Conservation (phyloP, 1,140 invertebrate species). For the Heliconius hewitsoni region DNA sequence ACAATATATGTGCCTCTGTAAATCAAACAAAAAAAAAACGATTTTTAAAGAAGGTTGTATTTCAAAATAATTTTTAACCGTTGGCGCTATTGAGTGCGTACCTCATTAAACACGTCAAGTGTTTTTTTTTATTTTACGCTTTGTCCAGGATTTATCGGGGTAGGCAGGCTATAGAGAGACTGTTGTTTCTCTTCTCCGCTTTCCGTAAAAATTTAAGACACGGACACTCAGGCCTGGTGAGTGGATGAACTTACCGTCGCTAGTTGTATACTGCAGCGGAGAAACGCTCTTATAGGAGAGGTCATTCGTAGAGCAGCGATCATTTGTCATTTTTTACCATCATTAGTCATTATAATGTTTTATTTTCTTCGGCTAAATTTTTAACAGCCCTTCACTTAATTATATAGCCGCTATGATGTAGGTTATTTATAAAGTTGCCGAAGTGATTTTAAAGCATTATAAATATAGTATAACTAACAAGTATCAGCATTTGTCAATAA, state of each 20-base stretch:
- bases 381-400: background rate
- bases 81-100: background rate
- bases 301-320: background rate
- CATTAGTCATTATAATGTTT: slow-evolving; percentile 2
- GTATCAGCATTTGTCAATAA: background rate
- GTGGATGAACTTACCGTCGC: no score
- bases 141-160: no score
- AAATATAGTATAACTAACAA: background rate
- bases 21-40: background rate
- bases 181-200: no score
- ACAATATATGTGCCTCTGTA: background rate
- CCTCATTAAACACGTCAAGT: background rate
- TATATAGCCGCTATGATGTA: background rate
- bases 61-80: background rate
- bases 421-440: background rate
- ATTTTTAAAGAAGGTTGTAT: background rate
- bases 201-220: no score
- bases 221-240: no score
- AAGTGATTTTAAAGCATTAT: background rate
- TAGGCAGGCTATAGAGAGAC: no score
- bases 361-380: background rate
- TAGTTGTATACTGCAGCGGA: no score
- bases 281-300: background rate
- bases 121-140: background rate
- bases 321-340: background rate